phyloP scores from a whole-genome alignment of 2,888 invertebrate genomes.

The Oscheius onirici region DNA sequence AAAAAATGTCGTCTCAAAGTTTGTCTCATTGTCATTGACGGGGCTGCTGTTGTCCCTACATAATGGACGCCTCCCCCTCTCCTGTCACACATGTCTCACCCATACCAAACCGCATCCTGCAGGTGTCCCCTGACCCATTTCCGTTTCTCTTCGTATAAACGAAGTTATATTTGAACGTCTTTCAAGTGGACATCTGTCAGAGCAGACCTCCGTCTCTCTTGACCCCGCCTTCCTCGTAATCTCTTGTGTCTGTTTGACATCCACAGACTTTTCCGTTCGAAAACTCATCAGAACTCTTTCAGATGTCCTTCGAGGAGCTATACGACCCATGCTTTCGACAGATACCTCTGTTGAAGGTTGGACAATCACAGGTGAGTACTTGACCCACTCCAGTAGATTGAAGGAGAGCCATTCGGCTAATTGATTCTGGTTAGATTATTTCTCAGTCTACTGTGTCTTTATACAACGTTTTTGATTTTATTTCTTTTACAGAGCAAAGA shows the following conservation, averaged over 20 bases:
- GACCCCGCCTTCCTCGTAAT: slow-evolving; percentile 11
- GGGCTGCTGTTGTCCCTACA: neutral
- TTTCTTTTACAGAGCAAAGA: slow-evolving; percentile 24
- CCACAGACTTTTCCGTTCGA: neutral
- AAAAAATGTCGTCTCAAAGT: neutral
- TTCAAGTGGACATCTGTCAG: neutral
- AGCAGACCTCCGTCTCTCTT: slow-evolving; percentile 12
- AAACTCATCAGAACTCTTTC: neutral
- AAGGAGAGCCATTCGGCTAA: neutral
- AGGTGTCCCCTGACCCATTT: neutral
- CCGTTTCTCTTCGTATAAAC: slow-evolving; percentile 1
- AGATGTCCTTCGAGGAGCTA: slow-evolving; percentile 47
- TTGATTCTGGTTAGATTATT: neutral
- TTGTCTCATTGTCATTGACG: neutral
- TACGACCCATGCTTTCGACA: slow-evolving; percentile 50
- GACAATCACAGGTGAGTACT: slow-evolving; percentile 4
- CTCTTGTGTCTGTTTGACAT: slow-evolving; percentile 1
- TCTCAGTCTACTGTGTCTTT: neutral
- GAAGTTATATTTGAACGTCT: slow-evolving; percentile 17
- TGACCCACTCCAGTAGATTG: neutral
- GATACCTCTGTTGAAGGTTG: slow-evolving; percentile 35
- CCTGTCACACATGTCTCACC: neutral
- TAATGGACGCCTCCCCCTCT: slow-evolving; percentile 1
- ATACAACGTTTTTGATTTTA: neutral
- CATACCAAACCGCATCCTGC: neutral